These are phyloP conservation scores for Pinna nobilis DNA, from an alignment of 1,140 invertebrate genomes.

Conservation along the genomic window DNA sequence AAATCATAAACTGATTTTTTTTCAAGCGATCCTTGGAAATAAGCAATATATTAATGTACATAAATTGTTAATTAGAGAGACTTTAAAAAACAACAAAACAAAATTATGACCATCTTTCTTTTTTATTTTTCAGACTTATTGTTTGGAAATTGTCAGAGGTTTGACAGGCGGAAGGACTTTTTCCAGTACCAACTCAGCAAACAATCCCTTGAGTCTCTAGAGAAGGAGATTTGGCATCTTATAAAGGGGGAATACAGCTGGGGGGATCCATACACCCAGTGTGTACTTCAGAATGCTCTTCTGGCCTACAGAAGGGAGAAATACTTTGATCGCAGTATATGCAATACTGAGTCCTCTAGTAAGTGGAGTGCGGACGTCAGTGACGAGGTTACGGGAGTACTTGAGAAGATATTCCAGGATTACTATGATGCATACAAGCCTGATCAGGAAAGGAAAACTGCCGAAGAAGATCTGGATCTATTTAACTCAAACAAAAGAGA, in stretches of 20 bases:
- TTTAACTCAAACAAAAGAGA: background rate
- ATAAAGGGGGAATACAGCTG: constrained; percentile 54
- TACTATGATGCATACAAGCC: constrained; percentile 25
- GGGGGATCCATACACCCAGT: constrained; percentile 61
- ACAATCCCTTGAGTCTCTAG: constrained; percentile 43
- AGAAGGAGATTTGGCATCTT: constrained; percentile 45
- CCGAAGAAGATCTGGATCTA: constrained; percentile 13
- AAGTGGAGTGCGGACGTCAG: background rate
- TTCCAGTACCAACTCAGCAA: constrained; percentile 43
- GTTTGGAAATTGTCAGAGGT: constrained; percentile 54
- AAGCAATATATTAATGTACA: too few relatives aligned
- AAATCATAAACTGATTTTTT: too few relatives aligned
- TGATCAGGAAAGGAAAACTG: background rate
- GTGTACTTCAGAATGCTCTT: constrained; percentile 59
- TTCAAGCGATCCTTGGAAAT: too few relatives aligned
- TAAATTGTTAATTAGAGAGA: too few relatives aligned
- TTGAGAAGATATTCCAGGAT: constrained; percentile 40
- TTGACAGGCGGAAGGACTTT: constrained; percentile 16
- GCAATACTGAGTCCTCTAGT: constrained; percentile 30
- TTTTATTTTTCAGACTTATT: constrained; percentile 49
- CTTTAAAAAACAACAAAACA: too few relatives aligned
- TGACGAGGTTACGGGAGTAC: constrained; percentile 47
- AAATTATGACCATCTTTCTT: too few relatives aligned
- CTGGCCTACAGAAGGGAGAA: constrained; percentile 35
- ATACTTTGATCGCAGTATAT: constrained; percentile 33